Evolutionary conservation across 2,113 vertebrate species (phyloP), one percentile per base, ranked within the genome.

Genomic region (Noturus placidus): DNA sequence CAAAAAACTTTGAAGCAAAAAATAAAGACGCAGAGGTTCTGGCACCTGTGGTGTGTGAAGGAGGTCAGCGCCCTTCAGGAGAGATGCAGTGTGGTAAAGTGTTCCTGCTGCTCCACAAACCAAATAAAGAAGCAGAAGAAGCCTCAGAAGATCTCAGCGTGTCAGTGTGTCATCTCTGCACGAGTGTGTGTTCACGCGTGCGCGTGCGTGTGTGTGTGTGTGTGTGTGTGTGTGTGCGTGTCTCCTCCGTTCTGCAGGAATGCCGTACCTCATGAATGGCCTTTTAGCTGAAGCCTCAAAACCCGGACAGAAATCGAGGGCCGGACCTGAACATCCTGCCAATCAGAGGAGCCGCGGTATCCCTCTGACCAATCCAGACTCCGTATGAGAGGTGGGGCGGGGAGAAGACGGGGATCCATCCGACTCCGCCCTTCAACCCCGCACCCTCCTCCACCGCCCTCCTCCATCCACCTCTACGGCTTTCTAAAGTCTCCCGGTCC

Each of bases 151-250:
- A 54, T 52, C 46, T 7, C 77, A 20, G 77, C 50, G 14, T 81
- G 54, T 81, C 30, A 81, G 79, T 81, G 30, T 59, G 79, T 57
- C 79, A 81, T 81, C 79, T 81, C 79, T 81, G 79, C 54, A 81
- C 33, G 54, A 22, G 79, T 81, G 79, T 81, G 79, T 38, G 78
- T 56, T 79, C 50, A 50, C 38, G 15, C 52, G 52, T 52, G 50
- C 10, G 14, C 17, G 30, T 33, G 77, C 10, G 17, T 38, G 78
- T 13, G 20, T 35, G n/a, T 10, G 27, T 5, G 52, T 30, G 27
- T n/a, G 38, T 52, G 76, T 27, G 76, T 52, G 76, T 78, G 27
- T 54, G n/a, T n/a, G n/a, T n/a, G n/a, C n/a, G n/a, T n/a, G 54
- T 59, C 54, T 81, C 54, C 79, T 59, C 54, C 56, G 79, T 81